Evolutionary conservation across 2,888 invertebrate species (phyloP), one percentile per base, ranked within the genome.

Genomic region (Synanthedon formicaeformis): DNA sequence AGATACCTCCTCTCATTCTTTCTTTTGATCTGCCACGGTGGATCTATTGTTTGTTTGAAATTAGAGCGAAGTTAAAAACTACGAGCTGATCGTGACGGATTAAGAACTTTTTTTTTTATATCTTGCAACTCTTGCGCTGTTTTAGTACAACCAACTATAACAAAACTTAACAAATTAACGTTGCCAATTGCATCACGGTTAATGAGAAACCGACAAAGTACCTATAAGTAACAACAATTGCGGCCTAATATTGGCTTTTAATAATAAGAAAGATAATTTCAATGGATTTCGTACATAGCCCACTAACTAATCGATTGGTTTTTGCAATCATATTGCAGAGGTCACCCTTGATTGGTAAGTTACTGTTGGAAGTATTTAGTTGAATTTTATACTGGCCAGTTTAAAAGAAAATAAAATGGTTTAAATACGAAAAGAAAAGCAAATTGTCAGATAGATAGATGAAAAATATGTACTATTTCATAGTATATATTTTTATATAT

Each of bases 301-400:
- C 13, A 13, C 8, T 48, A 23, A 50, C 52, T 55, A 53, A 56
- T 57, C 55, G 56, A 58, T 58, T 58, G 50, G 40, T 56, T 56
- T 57, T 60, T 59, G 63, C 59, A 61, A 63, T 59, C 58, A 13
- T 56, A 57, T 59, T 61, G 58, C 57, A 10, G 41, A 55, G 52
- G 41, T 54, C 50, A 18, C 34, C 53, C 51, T 49, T 40, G 53
- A n/a, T 52, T 52, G 48, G 52, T 54, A 55, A 53, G 50, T 58
- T 52, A n/a, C n/a, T n/a, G n/a, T n/a, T n/a, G n/a, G n/a, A n/a
- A n/a, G n/a, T n/a, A n/a, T n/a, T n/a, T n/a, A n/a, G n/a, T n/a
- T n/a, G n/a, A n/a, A n/a, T n/a, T n/a, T n/a, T n/a, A n/a, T n/a
- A n/a, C n/a, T n/a, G n/a, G n/a, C n/a, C n/a, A n/a, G n/a, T n/a